Evolutionary conservation across 1,140 invertebrate genomes (phyloP), one percentile per base, ranked within the genome.

Genomic region (Drosophila insularis): DNA sequence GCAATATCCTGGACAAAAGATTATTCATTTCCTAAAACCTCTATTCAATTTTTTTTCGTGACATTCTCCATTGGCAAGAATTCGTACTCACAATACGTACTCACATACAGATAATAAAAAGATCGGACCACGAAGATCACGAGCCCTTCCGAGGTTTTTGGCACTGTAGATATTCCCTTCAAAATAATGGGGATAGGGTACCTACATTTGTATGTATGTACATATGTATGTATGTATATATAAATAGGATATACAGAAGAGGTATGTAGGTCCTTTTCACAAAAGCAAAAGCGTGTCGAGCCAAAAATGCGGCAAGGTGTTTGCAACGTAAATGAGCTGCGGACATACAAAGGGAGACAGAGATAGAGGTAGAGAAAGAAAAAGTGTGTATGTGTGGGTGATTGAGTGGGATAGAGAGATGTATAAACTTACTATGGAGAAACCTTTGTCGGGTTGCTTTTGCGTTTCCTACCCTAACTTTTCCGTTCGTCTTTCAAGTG

Each of bases 261-360:
- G 62, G 62, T 40, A 35, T 69, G 68, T 60, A 37, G 71, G 53
- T 50, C 14, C 54, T 66, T 63, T 75, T 63, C 70, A 70, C 64
- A 78, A 86, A 67, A 85, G 81, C 81, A 85, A 85, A 85, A 86
- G 79, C 81, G 67, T 85, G 81, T 85, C 81, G 70, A 53, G 78
- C 58, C 74, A 64, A 71, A 79, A 77, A 80, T 72, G 70, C 60
- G 81, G 63, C 74, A 85, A 85, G 78, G 81, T 86, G 82, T 87
- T 81, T 69, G 74, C 63, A 82, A 82, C 50, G 74, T 62, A 71
- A 78, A 82, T 77, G 74, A 74, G 32, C 55, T 58, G 10, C 55
- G 43, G 43, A 50, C 55, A 58, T 13, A 37, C 14, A 23, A 10
- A 63, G 61, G 56, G 17, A 59, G 63, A 70, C 63, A 74, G 74